phyloP scores from a whole-genome alignment of 2,888 invertebrate species.

The Aphodius sticticus region DNA sequence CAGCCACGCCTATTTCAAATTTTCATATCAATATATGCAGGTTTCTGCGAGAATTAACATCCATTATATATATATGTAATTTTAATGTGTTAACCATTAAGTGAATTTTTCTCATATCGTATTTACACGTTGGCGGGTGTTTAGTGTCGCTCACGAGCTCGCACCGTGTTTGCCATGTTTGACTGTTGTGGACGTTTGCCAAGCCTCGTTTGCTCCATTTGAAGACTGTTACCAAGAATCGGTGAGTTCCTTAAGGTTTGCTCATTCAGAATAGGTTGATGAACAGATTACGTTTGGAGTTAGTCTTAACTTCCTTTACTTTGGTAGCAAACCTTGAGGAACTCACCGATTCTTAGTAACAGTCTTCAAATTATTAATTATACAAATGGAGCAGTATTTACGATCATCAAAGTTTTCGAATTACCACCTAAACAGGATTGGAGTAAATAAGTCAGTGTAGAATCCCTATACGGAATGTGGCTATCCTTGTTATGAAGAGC shows the following conservation, averaged over 20 bases:
- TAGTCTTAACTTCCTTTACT: constrained; percentile 83
- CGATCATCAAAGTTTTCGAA: constrained; percentile 92
- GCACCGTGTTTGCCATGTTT: no score
- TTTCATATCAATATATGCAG: no score
- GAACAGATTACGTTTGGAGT: constrained; percentile 69
- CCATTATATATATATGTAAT: no score
- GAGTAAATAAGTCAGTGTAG: constrained; percentile 86
- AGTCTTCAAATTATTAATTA: constrained; percentile 85
- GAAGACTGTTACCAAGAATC: constrained; percentile 86
- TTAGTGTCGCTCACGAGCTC: no score
- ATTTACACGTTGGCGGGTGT: no score
- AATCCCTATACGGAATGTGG: constrained; percentile 89
- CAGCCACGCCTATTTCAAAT: no score
- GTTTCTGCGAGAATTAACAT: no score
- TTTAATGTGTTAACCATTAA: no score
- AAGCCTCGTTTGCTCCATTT: constrained; percentile 88
- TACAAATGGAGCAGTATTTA: constrained; percentile 87
- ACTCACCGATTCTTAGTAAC: constrained; percentile 85
- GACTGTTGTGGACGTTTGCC: no score
- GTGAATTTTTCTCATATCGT: no score
- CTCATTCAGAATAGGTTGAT: no score
- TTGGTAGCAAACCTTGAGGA: constrained; percentile 88
- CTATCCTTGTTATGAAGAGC: constrained; percentile 83
- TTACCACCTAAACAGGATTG: constrained; percentile 93
- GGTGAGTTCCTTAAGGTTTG: constrained; percentile 89